Percentiles rank a stretch among this genome's conserved stretches.
These are phyloP conservation scores for Catonia carolina DNA, from an alignment of 2,888 invertebrate genomes.

Conservation along the genomic window DNA sequence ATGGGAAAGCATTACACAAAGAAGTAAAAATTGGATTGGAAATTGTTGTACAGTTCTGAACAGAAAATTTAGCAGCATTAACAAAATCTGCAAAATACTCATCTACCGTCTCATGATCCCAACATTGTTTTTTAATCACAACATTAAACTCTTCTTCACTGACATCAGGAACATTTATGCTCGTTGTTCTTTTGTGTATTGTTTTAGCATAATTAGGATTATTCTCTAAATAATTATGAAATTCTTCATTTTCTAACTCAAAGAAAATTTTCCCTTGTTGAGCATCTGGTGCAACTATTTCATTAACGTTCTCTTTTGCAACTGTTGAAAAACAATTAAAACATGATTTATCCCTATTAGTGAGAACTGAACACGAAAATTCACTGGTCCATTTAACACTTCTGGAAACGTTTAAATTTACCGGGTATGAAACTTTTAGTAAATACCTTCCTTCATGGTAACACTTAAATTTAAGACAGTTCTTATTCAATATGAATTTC, in stretches of 20 bases:
- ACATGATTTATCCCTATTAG: no score
- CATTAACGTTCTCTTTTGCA: no score
- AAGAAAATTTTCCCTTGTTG: no score
- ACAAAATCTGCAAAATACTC: background rate
- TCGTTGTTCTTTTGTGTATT: background rate
- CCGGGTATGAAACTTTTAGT: no score
- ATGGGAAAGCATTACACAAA: background rate
- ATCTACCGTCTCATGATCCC: background rate
- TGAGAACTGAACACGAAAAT: no score
- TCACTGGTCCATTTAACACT: no score
- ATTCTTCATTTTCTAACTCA: constrained; percentile 6
- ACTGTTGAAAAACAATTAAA: no score
- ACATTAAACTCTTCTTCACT: background rate
- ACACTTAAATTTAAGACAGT: no score
- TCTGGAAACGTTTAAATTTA: no score
- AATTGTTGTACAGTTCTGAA: background rate
- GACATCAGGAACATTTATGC: background rate
- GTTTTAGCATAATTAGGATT: background rate
- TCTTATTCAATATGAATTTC: no score
- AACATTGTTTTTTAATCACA: background rate
- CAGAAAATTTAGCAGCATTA: background rate
- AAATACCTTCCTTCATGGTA: no score
- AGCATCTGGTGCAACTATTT: no score
- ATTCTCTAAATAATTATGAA: background rate
- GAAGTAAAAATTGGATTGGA: background rate